Evolutionary conservation across 2,113 vertebrate species (phyloP).

Genomic region (Sinocyclocheilus rhinocerous): DNA sequence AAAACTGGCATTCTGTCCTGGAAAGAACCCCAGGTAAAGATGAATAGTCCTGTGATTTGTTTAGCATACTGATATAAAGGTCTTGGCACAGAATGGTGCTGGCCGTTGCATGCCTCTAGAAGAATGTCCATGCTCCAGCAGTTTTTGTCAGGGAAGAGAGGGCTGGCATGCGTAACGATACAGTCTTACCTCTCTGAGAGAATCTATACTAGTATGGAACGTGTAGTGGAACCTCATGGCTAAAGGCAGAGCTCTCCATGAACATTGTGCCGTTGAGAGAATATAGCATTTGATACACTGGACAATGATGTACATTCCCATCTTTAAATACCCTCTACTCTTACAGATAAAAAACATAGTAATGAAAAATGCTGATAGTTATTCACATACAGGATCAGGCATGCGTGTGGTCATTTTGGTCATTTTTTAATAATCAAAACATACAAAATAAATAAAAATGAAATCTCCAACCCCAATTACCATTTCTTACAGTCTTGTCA

Average conservation of each 20-base stretch:
- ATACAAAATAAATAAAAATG: slow-evolving; percentile 57
- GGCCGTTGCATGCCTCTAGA: slow-evolving; percentile 53
- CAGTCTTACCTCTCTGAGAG: slow-evolving; percentile 44
- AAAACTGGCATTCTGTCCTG: slow-evolving; percentile 34
- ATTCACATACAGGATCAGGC: slow-evolving; percentile 60
- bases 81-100: slow-evolving; percentile 50
- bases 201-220: slow-evolving; percentile 37
- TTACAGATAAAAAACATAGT: slow-evolving; percentile 53
- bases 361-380: slow-evolving; percentile 24
- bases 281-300: slow-evolving; percentile 32
- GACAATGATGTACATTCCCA: slow-evolving; percentile 40
- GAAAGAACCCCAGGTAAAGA: not conserved
- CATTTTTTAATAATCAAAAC: slow-evolving; percentile 51
- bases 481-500: slow-evolving; percentile 18
- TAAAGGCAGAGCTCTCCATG: not conserved
- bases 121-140: slow-evolving; percentile 51
- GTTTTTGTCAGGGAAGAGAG: slow-evolving; percentile 22
- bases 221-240: not conserved
- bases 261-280: not conserved
- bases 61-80: slow-evolving; percentile 48
- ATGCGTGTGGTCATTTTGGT: slow-evolving; percentile 70
- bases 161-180: slow-evolving; percentile 57
- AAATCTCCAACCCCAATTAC: slow-evolving; percentile 48
- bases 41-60: slow-evolving; percentile 32
- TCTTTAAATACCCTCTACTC: slow-evolving; percentile 53